Evolutionary conservation across 2,113 vertebrate species (phyloP).

Genomic region (Xiphophorus maculatus): DNA sequence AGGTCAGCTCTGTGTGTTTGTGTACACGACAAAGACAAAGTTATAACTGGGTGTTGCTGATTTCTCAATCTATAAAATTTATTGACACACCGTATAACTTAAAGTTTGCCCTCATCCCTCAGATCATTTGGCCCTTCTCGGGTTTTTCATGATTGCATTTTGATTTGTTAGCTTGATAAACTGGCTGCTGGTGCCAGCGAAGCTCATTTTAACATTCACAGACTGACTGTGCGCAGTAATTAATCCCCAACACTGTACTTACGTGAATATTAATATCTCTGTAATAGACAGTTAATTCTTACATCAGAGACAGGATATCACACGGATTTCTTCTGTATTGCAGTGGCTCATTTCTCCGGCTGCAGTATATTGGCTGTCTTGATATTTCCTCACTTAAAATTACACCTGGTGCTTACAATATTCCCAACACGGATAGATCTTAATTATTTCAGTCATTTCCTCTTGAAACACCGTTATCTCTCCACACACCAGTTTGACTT

Average conservation of each 20-base stretch:
- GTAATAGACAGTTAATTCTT: conserved; percentile 68
- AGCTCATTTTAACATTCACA: conserved; percentile 42
- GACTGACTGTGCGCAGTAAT: conserved; percentile 50
- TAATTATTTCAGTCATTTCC: conserved; percentile 23
- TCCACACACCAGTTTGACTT: conserved; percentile 32
- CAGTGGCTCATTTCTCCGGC: conserved; percentile 59
- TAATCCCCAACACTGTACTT: conserved; percentile 57
- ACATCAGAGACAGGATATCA: conserved; percentile 45
- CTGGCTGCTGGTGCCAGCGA: conserved; percentile 51
- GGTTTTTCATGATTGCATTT: conserved; percentile 51
- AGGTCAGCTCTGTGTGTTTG: neutral
- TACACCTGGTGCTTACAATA: conserved; percentile 34
- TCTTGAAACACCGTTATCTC: conserved; percentile 26
- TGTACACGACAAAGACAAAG: neutral
- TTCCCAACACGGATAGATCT: conserved; percentile 32
- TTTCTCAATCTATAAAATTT: conserved; percentile 24
- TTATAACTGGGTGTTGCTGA: conserved; percentile 21
- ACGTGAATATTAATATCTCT: conserved; percentile 64
- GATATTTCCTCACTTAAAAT: conserved; percentile 41
- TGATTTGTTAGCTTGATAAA: conserved; percentile 64
- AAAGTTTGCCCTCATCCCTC: neutral
- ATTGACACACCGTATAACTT: conserved; percentile 27
- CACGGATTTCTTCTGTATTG: conserved; percentile 47
- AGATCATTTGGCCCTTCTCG: conserved; percentile 24
- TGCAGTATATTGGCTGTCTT: conserved; percentile 43